Evolutionary conservation across 2,797 vertebrate species (phyloP).

Genomic region (Otus scops): DNA sequence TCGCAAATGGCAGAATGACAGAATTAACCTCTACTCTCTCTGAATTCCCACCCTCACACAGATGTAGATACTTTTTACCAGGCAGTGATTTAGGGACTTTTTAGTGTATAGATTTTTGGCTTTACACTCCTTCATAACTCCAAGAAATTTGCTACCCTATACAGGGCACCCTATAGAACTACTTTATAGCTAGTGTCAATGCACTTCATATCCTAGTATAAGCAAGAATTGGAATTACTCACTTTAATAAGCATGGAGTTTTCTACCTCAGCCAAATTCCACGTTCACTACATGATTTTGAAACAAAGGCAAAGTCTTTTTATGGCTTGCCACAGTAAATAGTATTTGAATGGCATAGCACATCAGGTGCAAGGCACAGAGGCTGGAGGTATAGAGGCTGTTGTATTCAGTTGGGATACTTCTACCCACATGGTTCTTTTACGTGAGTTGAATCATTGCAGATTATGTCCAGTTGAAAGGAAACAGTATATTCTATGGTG

Average conservation of each 20-base stretch:
- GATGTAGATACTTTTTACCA: neutral
- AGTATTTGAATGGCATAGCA: neutral
- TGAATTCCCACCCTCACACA: neutral
- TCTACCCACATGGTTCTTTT: conserved; percentile 8
- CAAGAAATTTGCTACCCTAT: neutral
- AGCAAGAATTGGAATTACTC: neutral
- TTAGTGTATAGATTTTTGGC: neutral
- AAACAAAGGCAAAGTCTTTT: conserved; percentile 2
- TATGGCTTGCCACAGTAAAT: neutral
- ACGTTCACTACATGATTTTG: neutral
- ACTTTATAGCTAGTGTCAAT: neutral
- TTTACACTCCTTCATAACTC: neutral
- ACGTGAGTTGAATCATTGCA: neutral
- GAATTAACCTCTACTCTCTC: neutral
- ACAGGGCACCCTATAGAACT: too few relatives aligned
- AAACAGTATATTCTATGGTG: conserved; percentile 31
- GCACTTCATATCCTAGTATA: neutral
- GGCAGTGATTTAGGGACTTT: neutral
- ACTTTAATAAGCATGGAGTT: neutral
- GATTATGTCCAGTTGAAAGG: conserved; percentile 49
- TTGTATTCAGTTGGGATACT: neutral
- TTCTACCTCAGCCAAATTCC: neutral
- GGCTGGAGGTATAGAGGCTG: neutral
- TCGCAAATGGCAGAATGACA: neutral
- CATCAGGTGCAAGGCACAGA: neutral